Percentiles rank a stretch among this genome's conserved stretches.
Conservation (phyloP, 1,140 invertebrate species). For the Bombus confusus region DNA sequence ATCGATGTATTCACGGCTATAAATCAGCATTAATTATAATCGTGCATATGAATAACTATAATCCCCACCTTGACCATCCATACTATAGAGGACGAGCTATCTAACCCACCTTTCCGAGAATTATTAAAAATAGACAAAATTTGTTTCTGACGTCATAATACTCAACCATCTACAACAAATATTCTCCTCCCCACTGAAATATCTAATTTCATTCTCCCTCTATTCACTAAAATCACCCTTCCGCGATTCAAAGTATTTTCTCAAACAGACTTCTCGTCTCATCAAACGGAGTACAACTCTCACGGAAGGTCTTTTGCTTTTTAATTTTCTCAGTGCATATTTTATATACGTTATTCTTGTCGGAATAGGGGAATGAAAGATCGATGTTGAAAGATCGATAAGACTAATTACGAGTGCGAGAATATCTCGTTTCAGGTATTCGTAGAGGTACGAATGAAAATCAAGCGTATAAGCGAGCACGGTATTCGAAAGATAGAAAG, state of each 20-base stretch:
- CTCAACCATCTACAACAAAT: neutral
- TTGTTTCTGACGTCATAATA: neutral
- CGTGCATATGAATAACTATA: neutral
- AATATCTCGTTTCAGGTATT: slow-evolving; percentile 60
- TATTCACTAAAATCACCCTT: neutral
- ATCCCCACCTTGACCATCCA: neutral
- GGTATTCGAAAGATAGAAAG: slow-evolving; percentile 32
- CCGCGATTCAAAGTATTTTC: neutral
- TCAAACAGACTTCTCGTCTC: too few species aligned
- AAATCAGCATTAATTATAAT: neutral
- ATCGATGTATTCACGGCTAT: neutral
- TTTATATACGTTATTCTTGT: neutral
- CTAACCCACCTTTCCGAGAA: slow-evolving; percentile 1
- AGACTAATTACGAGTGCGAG: slow-evolving; percentile 36
- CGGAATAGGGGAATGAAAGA: too few species aligned
- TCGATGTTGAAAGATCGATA: neutral
- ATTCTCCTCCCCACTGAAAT: neutral
- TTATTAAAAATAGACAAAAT: slow-evolving; percentile 6
- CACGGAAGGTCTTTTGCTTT: too few species aligned
- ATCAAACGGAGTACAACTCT: too few species aligned
- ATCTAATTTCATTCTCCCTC: neutral
- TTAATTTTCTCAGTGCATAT: too few species aligned
- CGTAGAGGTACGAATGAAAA: slow-evolving; percentile 66
- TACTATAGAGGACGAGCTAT: neutral
- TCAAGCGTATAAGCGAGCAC: slow-evolving; percentile 68